These are phyloP conservation scores for Felis chaus DNA, from an alignment of 2,113 vertebrate species.

Conservation along the genomic window DNA sequence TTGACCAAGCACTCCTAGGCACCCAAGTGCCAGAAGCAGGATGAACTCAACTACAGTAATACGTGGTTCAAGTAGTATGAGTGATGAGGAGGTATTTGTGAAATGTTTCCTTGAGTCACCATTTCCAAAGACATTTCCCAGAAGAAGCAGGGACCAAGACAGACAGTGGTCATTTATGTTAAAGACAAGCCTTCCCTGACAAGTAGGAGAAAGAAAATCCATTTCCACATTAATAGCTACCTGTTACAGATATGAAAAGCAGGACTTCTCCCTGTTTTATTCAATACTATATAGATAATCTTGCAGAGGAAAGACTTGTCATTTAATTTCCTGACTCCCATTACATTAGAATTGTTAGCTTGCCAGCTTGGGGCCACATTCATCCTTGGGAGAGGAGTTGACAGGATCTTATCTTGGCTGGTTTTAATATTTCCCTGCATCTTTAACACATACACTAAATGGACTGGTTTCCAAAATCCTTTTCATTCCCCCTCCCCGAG, in stretches of 20 bases:
- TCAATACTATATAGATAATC: not conserved
- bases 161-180: not conserved
- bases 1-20: not conserved
- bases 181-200: not conserved
- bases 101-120: not conserved
- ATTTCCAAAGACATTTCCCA: not conserved
- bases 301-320: not conserved
- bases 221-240: slow-evolving; percentile 8
- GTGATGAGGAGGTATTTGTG: not conserved
- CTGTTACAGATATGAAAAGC: not conserved
- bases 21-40: not conserved
- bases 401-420: not conserved
- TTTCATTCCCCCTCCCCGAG: not conserved
- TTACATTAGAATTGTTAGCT: slow-evolving; percentile 15
- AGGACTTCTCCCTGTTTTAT: not conserved
- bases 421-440: slow-evolving; percentile 8
- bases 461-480: not conserved
- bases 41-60: not conserved
- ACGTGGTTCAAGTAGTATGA: not conserved
- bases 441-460: not conserved
- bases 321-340: not conserved
- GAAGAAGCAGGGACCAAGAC: slow-evolving; percentile 19
- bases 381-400: not conserved
- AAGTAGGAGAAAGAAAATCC: not conserved
- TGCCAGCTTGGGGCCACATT: not conserved